These are phyloP conservation scores for Athalia cordata DNA, from an alignment of 2,888 invertebrate species.

Conservation along the genomic window DNA sequence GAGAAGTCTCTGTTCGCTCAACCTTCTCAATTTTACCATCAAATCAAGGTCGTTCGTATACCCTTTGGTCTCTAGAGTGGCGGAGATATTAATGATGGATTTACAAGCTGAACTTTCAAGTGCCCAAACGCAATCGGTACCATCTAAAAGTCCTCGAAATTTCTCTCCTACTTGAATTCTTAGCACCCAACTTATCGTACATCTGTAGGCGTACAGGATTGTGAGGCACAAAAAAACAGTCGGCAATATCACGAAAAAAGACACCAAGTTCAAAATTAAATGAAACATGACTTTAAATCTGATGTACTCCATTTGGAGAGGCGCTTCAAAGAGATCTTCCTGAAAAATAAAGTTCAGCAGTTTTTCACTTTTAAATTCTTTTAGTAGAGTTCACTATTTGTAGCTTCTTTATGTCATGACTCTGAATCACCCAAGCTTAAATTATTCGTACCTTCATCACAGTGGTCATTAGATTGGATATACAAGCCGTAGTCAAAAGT, in stretches of 20 bases:
- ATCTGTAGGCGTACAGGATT: constrained; percentile 52
- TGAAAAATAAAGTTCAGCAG: neutral
- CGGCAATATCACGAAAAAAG: constrained; percentile 54
- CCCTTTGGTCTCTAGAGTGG: constrained; percentile 69
- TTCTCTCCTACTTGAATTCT: constrained; percentile 63
- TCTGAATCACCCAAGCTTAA: neutral
- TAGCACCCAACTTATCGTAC: constrained; percentile 48
- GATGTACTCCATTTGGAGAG: constrained; percentile 46
- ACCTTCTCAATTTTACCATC: constrained; percentile 54
- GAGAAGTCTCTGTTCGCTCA: constrained; percentile 54
- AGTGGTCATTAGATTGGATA: constrained; percentile 49
- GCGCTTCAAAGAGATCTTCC: constrained; percentile 19
- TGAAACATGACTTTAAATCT: constrained; percentile 49
- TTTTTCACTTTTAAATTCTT: constrained; percentile 1
- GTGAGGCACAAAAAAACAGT: constrained; percentile 47
- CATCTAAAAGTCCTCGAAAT: constrained; percentile 74
- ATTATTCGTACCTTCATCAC: constrained; percentile 49
- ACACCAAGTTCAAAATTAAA: constrained; percentile 50
- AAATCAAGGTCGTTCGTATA: constrained; percentile 49
- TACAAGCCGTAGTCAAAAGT: constrained; percentile 57
- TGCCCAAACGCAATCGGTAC: constrained; percentile 77
- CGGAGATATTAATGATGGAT: constrained; percentile 75
- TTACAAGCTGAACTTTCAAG: constrained; percentile 74
- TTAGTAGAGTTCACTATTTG: neutral
- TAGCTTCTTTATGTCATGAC: neutral